phyloP scores from a whole-genome alignment of 2,888 invertebrate genomes.

The Epistrophella euchroma region DNA sequence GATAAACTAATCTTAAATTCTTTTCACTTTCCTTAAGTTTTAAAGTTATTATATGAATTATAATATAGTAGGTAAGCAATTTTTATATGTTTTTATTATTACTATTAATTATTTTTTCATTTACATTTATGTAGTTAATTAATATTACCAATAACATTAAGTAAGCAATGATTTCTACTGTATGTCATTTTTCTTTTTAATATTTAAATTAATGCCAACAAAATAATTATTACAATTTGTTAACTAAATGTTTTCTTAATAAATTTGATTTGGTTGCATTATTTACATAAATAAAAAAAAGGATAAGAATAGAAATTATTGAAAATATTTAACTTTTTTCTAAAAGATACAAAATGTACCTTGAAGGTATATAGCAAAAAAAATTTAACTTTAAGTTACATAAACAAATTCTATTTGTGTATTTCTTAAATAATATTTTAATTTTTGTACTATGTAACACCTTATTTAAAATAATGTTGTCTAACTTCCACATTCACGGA shows the following conservation, averaged over 20 bases:
- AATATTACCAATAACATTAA: not conserved
- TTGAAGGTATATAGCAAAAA: not conserved
- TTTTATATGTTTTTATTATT: not conserved
- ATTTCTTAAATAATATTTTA: constrained; percentile 21
- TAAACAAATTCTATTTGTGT: not conserved
- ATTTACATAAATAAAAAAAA: not conserved
- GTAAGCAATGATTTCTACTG: not conserved
- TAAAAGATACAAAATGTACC: not conserved
- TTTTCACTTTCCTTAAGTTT: not conserved
- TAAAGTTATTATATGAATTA: not conserved
- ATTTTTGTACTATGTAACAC: constrained; percentile 32
- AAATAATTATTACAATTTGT: not conserved
- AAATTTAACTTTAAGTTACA: not conserved
- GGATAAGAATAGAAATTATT: not conserved
- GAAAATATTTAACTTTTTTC: not conserved
- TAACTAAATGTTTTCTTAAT: not conserved
- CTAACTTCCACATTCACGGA: constrained; percentile 1
- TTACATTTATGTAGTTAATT: not conserved
- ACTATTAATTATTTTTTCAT: constrained; percentile 3
- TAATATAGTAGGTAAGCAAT: constrained; percentile 12
- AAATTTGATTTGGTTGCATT: not conserved
- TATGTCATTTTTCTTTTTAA: not conserved
- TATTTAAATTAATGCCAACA: not conserved
- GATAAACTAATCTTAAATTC: not conserved
- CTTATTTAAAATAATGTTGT: constrained; percentile 1